phyloP scores from a whole-genome alignment of 2,797 vertebrate genomes.

The Acanthiza pusilla region DNA sequence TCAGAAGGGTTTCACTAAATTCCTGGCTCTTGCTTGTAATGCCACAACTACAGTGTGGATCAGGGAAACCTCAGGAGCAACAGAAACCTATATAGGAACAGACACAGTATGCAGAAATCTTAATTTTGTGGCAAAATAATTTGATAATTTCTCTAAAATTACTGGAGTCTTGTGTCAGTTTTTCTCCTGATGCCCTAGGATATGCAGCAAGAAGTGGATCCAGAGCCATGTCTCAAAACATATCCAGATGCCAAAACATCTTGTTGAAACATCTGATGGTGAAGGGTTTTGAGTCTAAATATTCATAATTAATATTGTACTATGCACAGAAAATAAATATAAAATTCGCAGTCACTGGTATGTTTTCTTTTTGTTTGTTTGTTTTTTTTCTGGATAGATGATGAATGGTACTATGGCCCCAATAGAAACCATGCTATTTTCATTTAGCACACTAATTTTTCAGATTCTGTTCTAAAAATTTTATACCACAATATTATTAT shows the following conservation, averaged over 20 bases:
- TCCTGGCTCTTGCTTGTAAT: not conserved
- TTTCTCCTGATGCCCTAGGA: not conserved
- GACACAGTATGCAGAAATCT: not conserved
- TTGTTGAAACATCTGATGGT: not conserved
- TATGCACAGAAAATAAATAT: not conserved
- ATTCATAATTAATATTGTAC: not conserved
- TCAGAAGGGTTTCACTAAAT: not conserved
- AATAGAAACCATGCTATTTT: not conserved
- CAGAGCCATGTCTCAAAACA: not conserved
- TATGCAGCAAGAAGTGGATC: not conserved
- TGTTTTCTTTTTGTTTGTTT: not conserved
- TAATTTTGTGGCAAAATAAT: not conserved
- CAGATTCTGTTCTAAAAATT: not conserved
- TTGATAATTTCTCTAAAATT: not conserved
- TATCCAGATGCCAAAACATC: not conserved
- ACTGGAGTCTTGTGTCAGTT: not conserved
- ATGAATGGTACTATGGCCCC: not conserved
- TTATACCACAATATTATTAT: not conserved
- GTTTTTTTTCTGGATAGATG: not conserved
- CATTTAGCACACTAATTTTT: not conserved
- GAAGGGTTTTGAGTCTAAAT: not conserved
- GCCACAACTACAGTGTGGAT: rapidly evolving
- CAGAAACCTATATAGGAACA: not conserved
- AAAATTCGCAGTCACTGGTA: not conserved
- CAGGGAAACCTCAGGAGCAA: not conserved